Percentiles rank a stretch among this genome's conserved stretches.
Conservation (phyloP, 1,140 invertebrate genomes). For the Trachymyrmex cornetzi region DNA sequence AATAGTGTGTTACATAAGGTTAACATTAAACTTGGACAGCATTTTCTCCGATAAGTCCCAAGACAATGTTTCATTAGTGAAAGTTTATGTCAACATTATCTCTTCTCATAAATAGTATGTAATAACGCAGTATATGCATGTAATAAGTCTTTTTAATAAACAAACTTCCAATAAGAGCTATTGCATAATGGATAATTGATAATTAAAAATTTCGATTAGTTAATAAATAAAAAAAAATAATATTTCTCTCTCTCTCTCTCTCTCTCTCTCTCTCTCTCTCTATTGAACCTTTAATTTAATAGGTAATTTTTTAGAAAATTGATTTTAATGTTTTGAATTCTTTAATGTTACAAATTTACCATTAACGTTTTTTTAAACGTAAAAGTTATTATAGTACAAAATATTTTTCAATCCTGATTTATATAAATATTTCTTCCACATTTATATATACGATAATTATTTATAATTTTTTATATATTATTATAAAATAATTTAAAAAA, state of each 20-base stretch:
- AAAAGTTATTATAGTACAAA: neutral
- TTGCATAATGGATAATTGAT: neutral
- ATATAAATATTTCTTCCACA: neutral
- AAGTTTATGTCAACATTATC: conserved; percentile 42
- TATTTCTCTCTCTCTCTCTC: no score
- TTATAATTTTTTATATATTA: neutral
- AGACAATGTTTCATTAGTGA: conserved; percentile 23
- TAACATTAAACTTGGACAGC: conserved; percentile 47
- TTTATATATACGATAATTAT: conserved; percentile 3
- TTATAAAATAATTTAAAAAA: neutral
- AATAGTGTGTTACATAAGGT: conserved; percentile 34
- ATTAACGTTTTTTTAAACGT: neutral
- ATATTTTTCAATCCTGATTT: neutral
- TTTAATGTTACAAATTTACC: neutral
- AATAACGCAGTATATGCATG: conserved; percentile 2
- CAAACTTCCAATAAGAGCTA: neutral
- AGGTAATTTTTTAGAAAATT: neutral
- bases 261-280: no score
- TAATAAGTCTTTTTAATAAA: conserved; percentile 9
- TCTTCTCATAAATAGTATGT: conserved; percentile 30
- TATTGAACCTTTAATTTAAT: neutral
- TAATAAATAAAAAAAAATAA: conserved; percentile 10
- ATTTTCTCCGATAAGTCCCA: conserved; percentile 30
- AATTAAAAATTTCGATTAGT: neutral
- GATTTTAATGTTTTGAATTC: neutral